Evolutionary conservation across 2,888 invertebrate species (phyloP).

Genomic region (Acronicta alni): DNA sequence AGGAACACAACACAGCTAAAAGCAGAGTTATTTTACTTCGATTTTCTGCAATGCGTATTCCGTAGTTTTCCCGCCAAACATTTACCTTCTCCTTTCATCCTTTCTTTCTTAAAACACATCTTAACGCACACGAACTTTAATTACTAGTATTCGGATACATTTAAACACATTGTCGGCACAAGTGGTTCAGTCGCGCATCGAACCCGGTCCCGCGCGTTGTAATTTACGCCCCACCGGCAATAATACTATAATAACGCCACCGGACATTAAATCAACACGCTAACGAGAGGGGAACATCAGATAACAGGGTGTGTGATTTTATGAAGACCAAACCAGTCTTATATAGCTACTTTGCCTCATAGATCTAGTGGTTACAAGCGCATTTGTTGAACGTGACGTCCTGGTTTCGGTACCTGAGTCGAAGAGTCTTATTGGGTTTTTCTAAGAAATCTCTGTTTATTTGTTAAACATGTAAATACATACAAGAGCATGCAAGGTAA

Average conservation of each 20-base stretch:
- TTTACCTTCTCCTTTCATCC: not conserved
- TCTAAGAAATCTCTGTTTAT: too few species aligned
- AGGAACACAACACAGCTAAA: too few species aligned
- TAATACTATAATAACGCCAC: conserved; percentile 59
- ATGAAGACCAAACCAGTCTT: not conserved
- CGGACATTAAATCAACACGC: conserved; percentile 70
- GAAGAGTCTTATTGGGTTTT: too few species aligned
- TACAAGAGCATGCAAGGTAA: too few species aligned
- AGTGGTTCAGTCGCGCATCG: conserved; percentile 32
- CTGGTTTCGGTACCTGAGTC: too few species aligned
- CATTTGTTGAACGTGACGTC: too few species aligned
- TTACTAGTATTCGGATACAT: conserved; percentile 31
- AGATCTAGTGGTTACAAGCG: too few species aligned
- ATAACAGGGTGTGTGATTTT: conserved; percentile 46
- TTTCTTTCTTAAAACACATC: too few species aligned
- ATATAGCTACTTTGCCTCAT: too few species aligned
- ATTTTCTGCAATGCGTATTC: not conserved
- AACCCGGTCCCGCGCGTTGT: conserved; percentile 40
- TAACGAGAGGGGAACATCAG: conserved; percentile 62
- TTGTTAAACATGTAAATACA: too few species aligned
- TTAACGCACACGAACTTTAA: not conserved
- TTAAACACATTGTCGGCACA: conserved; percentile 17
- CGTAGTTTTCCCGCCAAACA: not conserved
- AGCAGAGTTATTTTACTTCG: too few species aligned
- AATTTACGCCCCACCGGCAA: conserved; percentile 56